phyloP scores from a whole-genome alignment of 2,888 invertebrate genomes.

The Agrilus mali region DNA sequence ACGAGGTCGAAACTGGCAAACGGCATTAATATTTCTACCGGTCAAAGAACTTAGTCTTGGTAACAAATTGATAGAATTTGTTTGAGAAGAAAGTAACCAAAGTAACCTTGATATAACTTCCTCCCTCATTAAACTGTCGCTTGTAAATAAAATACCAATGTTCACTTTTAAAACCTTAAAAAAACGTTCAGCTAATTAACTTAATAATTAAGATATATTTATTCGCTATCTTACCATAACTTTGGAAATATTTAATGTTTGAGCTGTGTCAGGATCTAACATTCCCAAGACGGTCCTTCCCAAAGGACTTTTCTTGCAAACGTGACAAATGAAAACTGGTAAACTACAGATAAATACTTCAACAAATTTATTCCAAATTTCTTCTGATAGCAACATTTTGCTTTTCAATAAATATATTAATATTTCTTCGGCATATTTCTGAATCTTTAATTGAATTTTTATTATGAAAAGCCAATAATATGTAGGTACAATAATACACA shows the following conservation, averaged over 20 bases:
- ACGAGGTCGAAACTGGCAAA: conserved; percentile 30
- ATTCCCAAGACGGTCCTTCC: conserved; percentile 51
- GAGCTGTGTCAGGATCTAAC: conserved; percentile 49
- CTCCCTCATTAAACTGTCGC: conserved; percentile 31
- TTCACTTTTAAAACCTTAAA: conserved; percentile 37
- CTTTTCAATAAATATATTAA: conserved; percentile 50
- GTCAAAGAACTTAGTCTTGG: conserved; percentile 37
- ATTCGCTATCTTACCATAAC: conserved; percentile 32
- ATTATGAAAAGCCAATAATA: neutral
- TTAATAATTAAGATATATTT: neutral
- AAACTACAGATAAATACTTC: conserved; percentile 46
- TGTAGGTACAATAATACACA: conserved; percentile 1
- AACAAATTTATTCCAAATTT: conserved; percentile 48
- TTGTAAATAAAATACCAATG: conserved; percentile 35
- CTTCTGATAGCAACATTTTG: conserved; percentile 45
- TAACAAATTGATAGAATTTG: conserved; percentile 31
- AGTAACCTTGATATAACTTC: conserved; percentile 40
- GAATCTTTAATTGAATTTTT: conserved; percentile 38
- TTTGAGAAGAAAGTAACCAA: conserved; percentile 38
- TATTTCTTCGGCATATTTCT: conserved; percentile 45
- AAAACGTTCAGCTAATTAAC: conserved; percentile 1
- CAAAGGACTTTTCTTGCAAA: conserved; percentile 34
- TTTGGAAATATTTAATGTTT: conserved; percentile 42
- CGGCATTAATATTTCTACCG: conserved; percentile 33
- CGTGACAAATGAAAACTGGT: conserved; percentile 48